These are phyloP conservation scores for Danio tinwini DNA, from an alignment of 2,797 vertebrate species.

Conservation along the genomic window DNA sequence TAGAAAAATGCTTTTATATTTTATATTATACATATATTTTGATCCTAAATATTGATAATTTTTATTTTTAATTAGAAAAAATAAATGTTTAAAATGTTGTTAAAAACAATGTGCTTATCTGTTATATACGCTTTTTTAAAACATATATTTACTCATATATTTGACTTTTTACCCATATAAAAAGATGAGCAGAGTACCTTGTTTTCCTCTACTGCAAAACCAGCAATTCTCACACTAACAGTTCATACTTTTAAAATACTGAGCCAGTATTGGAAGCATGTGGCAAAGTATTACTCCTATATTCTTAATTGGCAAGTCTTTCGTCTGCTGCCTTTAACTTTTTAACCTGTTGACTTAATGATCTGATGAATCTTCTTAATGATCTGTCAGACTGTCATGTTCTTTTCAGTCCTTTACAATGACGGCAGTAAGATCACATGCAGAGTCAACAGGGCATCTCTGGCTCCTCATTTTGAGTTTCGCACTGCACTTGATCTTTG, in stretches of 20 bases:
- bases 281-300: slow-evolving; percentile 21
- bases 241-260: not conserved
- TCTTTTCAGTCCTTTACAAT: slow-evolving; percentile 37
- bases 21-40: no score
- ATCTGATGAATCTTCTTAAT: slow-evolving; percentile 36
- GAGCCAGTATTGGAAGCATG: not conserved
- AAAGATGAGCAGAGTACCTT: not conserved
- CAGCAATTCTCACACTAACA: not conserved
- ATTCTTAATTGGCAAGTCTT: slow-evolving; percentile 22
- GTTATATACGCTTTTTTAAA: not conserved
- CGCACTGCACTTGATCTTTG: slow-evolving; percentile 47
- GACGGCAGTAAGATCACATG: slow-evolving; percentile 38
- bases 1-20: no score
- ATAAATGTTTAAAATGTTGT: no score
- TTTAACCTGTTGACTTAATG: slow-evolving; percentile 34
- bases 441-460: slow-evolving; percentile 32
- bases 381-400: slow-evolving; percentile 40
- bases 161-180: not conserved
- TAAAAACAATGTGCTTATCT: no score
- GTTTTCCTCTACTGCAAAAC: slow-evolving; percentile 2
- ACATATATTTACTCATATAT: no score
- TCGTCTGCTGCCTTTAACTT: slow-evolving; percentile 15
- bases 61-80: no score
- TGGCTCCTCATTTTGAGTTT: slow-evolving; percentile 51
- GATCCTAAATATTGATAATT: no score